Percentiles rank a stretch among this genome's conserved stretches.
These are phyloP conservation scores for Colletes collaris DNA, from an alignment of 2,888 invertebrate species.

Conservation along the genomic window DNA sequence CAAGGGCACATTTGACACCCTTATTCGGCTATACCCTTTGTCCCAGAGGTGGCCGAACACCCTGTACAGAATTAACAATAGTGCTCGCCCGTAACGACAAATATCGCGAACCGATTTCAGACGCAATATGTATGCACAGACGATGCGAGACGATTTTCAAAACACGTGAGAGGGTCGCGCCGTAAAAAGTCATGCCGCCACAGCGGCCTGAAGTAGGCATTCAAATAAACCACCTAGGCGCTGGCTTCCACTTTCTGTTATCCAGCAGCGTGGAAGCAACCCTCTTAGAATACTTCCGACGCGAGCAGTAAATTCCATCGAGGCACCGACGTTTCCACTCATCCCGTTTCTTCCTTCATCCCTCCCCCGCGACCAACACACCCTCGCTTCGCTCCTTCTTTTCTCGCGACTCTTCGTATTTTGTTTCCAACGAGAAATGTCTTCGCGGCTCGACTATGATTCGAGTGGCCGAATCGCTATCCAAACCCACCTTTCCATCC, in stretches of 20 bases:
- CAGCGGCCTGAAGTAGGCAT: conserved; percentile 75
- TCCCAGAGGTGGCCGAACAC: no score
- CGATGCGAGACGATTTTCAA: conserved; percentile 49
- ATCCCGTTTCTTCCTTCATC: conserved; percentile 30
- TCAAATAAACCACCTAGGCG: conserved; percentile 79
- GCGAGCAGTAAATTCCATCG: conserved; percentile 78
- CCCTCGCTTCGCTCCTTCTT: conserved; percentile 2
- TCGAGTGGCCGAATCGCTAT: conserved; percentile 57
- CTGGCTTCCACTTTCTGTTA: conserved; percentile 75
- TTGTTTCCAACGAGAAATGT: conserved; percentile 53
- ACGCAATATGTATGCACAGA: conserved; percentile 38
- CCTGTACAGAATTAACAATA: no score
- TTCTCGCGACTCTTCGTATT: conserved; percentile 39
- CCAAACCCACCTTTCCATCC: conserved; percentile 20
- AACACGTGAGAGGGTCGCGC: conserved; percentile 48
- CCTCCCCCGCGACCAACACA: neutral
- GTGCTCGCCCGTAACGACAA: neutral
- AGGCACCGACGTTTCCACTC: conserved; percentile 67
- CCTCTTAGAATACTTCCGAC: conserved; percentile 79
- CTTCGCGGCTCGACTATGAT: conserved; percentile 53
- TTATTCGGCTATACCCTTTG: no score
- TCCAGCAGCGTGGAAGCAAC: conserved; percentile 78
- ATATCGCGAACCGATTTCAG: conserved; percentile 15
- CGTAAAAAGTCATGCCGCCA: conserved; percentile 57
- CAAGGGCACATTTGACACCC: no score